These are phyloP conservation scores for human DNA, from an alignment of 2,113 vertebrate species.

Conservation along the genomic window GRCh38 chr6:43195501-43196000, in stretches of 20 bases:
- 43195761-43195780: background rate
- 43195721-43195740: background rate
- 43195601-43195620: background rate
- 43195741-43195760: rapidly evolving
- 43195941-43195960: background rate
- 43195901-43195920: background rate
- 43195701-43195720: background rate
- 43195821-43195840: background rate
- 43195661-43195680: background rate
- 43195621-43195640: background rate
- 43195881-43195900: background rate
- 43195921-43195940: background rate
- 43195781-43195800: background rate
- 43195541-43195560: background rate
- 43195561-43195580: background rate
- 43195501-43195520: background rate
- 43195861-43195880: background rate
- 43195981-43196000: background rate
- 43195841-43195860: background rate
- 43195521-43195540: background rate
- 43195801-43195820: background rate
- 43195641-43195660: background rate
- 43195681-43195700: background rate
- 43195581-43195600: background rate
- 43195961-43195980: background rate